These are phyloP conservation scores for Stomatorhinus ivindoensis DNA, from an alignment of 2,113 vertebrate species.

Conservation along the genomic window DNA sequence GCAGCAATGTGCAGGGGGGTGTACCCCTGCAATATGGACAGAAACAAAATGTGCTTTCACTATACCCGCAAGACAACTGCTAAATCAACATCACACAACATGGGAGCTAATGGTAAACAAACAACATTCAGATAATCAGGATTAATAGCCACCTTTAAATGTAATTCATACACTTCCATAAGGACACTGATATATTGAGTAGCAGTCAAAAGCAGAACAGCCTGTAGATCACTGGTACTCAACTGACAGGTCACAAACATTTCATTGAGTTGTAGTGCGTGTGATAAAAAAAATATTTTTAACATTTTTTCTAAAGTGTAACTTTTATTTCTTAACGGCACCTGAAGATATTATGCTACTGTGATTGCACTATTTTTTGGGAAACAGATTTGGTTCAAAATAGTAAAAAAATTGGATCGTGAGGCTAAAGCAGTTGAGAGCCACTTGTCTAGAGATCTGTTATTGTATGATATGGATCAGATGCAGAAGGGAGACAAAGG, in stretches of 20 bases:
- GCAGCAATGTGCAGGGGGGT: constrained; percentile 71
- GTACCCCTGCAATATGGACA: constrained; percentile 54
- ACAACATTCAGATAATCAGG: neutral
- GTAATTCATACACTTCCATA: neutral
- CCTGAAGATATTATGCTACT: neutral
- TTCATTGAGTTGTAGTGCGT: neutral
- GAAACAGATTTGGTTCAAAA: neutral
- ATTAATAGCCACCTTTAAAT: neutral
- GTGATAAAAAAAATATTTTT: neutral
- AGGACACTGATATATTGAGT: neutral
- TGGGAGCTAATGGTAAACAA: neutral
- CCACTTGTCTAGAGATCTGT: neutral
- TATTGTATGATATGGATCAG: neutral
- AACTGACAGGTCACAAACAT: neutral
- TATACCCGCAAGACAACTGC: neutral
- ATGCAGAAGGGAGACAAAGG: neutral
- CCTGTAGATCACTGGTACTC: neutral
- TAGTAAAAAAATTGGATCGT: neutral
- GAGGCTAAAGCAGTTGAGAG: neutral
- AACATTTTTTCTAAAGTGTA: neutral
- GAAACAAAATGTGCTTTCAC: neutral
- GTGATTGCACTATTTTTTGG: neutral
- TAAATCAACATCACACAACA: neutral
- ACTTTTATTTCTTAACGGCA: neutral
- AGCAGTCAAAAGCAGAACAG: neutral